Base-by-base conservation (phyloP, 2,113 vertebrate genomes). In the Oryzias curvinotus region DNA sequence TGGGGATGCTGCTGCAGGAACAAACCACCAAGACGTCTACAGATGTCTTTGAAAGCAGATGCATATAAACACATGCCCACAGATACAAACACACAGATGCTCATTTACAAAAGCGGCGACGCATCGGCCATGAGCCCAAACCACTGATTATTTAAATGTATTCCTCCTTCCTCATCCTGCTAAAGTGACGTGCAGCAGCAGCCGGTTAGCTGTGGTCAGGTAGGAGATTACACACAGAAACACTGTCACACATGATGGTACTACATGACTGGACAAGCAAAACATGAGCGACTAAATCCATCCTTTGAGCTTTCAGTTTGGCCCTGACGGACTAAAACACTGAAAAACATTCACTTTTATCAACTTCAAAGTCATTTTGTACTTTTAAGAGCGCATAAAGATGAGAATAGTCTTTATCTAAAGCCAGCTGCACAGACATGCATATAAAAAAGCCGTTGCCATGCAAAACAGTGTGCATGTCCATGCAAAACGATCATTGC, bases 91-190 rank as follows among this genome's bases (percentile, higher is more conserved):
- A 60, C 58, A 79, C 76, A 79, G 74, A 86, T 82, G 84, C 84
- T 85, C 84, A 86, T 86, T 87, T 86, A 84, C 65, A 78, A 78
- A 89, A 77, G 82, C 83, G 78, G 73, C 59, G 73, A 78, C 79
- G 82, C 87, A 83, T 87, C 84, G 79, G 82, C 78, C 78, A 73
- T 81, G 68, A 84, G 82, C 84, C 72, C 78, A 82, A 85, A 80
- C 62, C 55, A 57, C 68, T 89, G 80, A 87, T 89, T 87, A 89
- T 89, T 87, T 85, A 89, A 89, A 89, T 87, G 59, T 89, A 87
- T 87, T 89, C 87, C 84, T 89, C 80, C 85, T 77, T 84, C 65
- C 70, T 57, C 71, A 75, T 86, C 77, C 69, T 49, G 54, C 58
- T 65, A 63, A 60, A 73, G 78, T 75, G 74, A 82, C 77, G 75